Evolutionary conservation across 2,797 vertebrate genomes (phyloP).

Genomic region (Clarias platycephalus): DNA sequence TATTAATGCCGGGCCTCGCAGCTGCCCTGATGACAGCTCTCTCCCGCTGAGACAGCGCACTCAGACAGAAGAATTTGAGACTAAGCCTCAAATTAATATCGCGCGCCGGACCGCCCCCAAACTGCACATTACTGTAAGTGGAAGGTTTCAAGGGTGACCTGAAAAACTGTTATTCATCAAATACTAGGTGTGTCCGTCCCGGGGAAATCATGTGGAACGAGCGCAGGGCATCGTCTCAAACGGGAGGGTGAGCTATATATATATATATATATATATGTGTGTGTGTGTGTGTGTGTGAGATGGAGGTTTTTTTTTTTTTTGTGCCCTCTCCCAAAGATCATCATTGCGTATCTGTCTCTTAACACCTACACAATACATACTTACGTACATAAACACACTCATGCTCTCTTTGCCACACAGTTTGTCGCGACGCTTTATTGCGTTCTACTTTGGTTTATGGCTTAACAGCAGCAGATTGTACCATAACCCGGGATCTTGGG

Average conservation of each 20-base stretch:
- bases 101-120: slow-evolving; percentile 47
- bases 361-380: background rate
- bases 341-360: background rate
- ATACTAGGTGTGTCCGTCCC: slow-evolving; percentile 58
- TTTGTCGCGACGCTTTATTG: slow-evolving; percentile 14
- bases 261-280: slow-evolving; percentile 8
- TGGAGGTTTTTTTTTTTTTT: background rate
- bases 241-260: slow-evolving; percentile 36
- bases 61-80: slow-evolving; percentile 59
- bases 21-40: slow-evolving; percentile 57
- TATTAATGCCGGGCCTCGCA: slow-evolving; percentile 65
- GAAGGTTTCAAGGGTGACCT: slow-evolving; percentile 63
- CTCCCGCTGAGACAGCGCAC: slow-evolving; percentile 37
- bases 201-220: slow-evolving; percentile 56
- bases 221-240: slow-evolving; percentile 34
- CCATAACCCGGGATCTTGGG: slow-evolving; percentile 47
- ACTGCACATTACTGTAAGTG: slow-evolving; percentile 61
- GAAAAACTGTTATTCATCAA: slow-evolving; percentile 61
- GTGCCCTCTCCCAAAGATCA: background rate
- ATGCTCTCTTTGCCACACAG: slow-evolving; percentile 16
- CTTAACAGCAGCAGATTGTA: slow-evolving; percentile 34
- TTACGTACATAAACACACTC: background rate
- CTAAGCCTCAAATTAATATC: slow-evolving; percentile 62
- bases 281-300: slow-evolving; percentile 31
- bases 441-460: slow-evolving; percentile 33